These are phyloP conservation scores for Casuarius casuarius DNA, from an alignment of 2,113 vertebrate genomes.

Conservation along the genomic window DNA sequence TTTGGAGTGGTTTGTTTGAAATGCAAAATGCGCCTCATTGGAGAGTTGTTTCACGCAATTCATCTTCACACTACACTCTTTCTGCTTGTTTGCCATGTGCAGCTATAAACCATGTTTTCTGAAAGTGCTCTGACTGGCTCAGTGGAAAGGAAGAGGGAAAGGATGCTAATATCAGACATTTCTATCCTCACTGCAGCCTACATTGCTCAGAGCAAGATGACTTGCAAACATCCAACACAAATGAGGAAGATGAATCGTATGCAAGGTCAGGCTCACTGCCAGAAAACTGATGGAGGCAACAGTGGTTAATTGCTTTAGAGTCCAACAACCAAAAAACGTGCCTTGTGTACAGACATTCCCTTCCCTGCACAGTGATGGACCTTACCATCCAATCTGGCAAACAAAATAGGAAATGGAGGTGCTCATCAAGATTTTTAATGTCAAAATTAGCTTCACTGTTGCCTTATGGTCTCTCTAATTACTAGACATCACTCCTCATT, in stretches of 20 bases:
- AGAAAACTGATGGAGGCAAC: slow-evolving; percentile 8
- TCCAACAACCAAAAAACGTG: slow-evolving; percentile 40
- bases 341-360: slow-evolving; percentile 31
- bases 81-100: not conserved
- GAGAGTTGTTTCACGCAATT: not conserved
- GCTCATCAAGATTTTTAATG: slow-evolving; percentile 28
- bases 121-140: not conserved
- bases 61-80: not conserved
- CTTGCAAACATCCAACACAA: slow-evolving; percentile 51
- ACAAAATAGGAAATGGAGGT: not conserved
- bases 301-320: slow-evolving; percentile 64
- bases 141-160: not conserved
- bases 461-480: slow-evolving; percentile 57
- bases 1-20: slow-evolving; percentile 34
- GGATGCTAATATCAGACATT: not conserved
- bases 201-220: slow-evolving; percentile 56
- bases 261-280: slow-evolving; percentile 59
- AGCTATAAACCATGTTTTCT: not conserved
- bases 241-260: slow-evolving; percentile 49
- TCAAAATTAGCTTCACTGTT: slow-evolving; percentile 39
- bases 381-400: not conserved
- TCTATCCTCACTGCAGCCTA: slow-evolving; percentile 20
- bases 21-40: slow-evolving; percentile 29
- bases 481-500: slow-evolving; percentile 58
- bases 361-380: not conserved